These are phyloP conservation scores for Tokudaia muenninki DNA, from an alignment of 2,797 vertebrate genomes.

Conservation along the genomic window DNA sequence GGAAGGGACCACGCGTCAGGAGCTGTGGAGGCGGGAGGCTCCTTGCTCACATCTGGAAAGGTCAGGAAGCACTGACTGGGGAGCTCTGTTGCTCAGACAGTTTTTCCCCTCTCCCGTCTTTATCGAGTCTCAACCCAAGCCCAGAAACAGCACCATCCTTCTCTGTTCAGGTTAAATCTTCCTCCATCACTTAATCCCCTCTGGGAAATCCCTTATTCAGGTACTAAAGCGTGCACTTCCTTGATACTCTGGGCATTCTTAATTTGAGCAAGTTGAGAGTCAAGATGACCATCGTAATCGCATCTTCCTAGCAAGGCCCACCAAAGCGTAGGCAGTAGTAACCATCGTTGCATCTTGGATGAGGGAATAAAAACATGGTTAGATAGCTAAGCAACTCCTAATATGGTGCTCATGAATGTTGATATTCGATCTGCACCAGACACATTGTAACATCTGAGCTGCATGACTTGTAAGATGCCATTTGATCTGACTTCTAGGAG, in stretches of 20 bases:
- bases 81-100: not conserved
- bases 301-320: not conserved
- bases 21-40: not conserved
- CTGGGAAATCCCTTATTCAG: not conserved
- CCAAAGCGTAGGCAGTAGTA: not conserved
- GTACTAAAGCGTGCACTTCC: not conserved
- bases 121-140: not conserved
- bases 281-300: not conserved
- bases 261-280: not conserved
- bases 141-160: not conserved
- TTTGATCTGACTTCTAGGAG: not conserved
- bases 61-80: not conserved
- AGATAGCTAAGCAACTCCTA: not conserved
- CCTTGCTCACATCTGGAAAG: not conserved
- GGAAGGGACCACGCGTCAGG: not conserved
- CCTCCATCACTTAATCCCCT: not conserved
- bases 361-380: not conserved
- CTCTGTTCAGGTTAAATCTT: not conserved
- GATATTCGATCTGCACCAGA: not conserved
- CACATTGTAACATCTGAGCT: fast-evolving
- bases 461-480: not conserved
- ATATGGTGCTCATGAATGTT: fast-evolving
- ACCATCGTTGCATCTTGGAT: not conserved
- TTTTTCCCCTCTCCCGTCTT: not conserved
- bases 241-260: not conserved